phyloP scores from a whole-genome alignment of 2,797 vertebrate species.

The Lagothrix lagotricha region DNA sequence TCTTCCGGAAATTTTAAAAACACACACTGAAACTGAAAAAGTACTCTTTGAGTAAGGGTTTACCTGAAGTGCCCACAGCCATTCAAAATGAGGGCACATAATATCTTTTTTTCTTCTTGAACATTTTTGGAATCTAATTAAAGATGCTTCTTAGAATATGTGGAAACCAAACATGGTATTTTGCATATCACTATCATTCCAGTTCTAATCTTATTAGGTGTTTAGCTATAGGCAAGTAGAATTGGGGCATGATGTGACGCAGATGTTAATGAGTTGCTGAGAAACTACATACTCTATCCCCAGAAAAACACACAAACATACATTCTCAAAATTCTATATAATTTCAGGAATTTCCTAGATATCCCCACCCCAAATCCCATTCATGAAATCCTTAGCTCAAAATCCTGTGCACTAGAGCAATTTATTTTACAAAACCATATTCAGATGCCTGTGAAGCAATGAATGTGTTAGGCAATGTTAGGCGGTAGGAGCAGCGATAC shows the following conservation, averaged over 20 bases:
- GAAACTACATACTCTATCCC: neutral
- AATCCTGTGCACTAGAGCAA: neutral
- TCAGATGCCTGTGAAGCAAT: neutral
- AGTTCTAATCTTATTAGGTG: neutral
- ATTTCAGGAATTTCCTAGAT: neutral
- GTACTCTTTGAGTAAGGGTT: neutral
- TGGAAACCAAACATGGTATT: neutral
- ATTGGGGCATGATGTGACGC: neutral
- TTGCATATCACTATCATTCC: neutral
- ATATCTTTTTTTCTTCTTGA: neutral
- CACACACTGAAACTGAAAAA: neutral
- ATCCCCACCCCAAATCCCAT: neutral
- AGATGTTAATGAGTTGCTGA: neutral
- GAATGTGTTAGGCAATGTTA: neutral
- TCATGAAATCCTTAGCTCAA: neutral
- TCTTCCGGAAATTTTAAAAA: neutral
- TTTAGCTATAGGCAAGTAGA: conserved; percentile 27
- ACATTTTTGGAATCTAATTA: conserved; percentile 7
- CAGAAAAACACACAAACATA: neutral
- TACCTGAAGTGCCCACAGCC: neutral
- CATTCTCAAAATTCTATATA: neutral
- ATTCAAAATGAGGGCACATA: neutral
- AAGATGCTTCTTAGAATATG: neutral
- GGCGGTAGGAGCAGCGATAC: neutral
- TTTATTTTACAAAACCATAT: conserved; percentile 31